Evolutionary conservation across 1,140 invertebrate genomes (phyloP), one percentile per base, ranked within the genome.

Genomic region (Kradibia gibbosae): DNA sequence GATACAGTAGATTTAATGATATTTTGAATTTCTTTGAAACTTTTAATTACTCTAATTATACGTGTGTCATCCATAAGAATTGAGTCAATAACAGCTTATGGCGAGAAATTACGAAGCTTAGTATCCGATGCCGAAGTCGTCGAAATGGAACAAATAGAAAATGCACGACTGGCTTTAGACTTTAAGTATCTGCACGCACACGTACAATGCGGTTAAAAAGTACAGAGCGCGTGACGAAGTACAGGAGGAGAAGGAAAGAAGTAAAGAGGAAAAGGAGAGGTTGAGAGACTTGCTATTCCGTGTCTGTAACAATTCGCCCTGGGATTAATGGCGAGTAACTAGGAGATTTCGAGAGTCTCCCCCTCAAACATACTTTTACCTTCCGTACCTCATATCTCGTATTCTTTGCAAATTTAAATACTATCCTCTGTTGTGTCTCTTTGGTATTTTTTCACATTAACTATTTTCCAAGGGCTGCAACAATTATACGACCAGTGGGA

Each of bases 251-350:
- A 57, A n/a, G n/a, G n/a, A n/a, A n/a, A n/a, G n/a, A n/a, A n/a
- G n/a, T 34, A 57, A 53, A 53, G 48, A 53, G 71, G 25, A 71
- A 39, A 42, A 8, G 36, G 17, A 3, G 36, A 70, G 13, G 42
- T 25, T 7, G 36, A 39, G 48, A 34, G 75, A 62, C 53, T 22
- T n/a, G 78, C 67, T 60, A 79, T 79, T 72, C 53, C 50, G 78
- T 55, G 67, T 48, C 50, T 72, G 67, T 25, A 79, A 60, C 79
- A 42, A 70, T 62, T 70, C 34, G 79, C 25, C 53, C 28, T n/a
- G 57, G 80, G 79, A 84, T 84, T 84, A 82, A 82, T 82, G 57
- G 28, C 22, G 77, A 36, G 80, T 60, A 84, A 80, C 77, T 74
- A 70, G 55, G 53, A 62, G 57, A 53, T 80, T 82, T 62, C 62